Evolutionary conservation across 1,140 invertebrate genomes (phyloP).

Genomic region (Zaprionus capensis): DNA sequence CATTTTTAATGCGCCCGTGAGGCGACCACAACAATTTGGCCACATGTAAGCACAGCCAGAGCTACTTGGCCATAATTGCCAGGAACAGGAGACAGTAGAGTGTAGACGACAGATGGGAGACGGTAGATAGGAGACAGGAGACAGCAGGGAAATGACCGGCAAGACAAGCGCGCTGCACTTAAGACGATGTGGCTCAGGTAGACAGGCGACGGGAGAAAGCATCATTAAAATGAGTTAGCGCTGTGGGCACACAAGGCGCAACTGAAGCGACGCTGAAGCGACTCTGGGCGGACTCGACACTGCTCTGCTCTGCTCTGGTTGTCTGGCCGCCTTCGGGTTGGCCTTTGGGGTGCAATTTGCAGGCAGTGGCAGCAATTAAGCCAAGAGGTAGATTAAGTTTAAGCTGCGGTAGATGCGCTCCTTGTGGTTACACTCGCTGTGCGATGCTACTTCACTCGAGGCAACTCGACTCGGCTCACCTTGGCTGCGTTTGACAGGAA

Average conservation of each 20-base stretch:
- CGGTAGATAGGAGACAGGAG: background rate
- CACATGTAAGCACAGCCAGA: constrained; percentile 73
- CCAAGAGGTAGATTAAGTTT: constrained; percentile 77
- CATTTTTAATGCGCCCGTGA: constrained; percentile 79
- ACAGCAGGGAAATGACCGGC: constrained; percentile 19
- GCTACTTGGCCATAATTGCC: constrained; percentile 79
- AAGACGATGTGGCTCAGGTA: constrained; percentile 46
- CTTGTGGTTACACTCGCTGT: constrained; percentile 22
- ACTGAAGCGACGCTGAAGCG: constrained; percentile 8
- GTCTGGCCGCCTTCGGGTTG: constrained; percentile 34
- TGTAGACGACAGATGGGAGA: background rate
- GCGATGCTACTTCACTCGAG: background rate
- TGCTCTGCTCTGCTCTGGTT: constrained; percentile 29
- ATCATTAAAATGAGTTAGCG: constrained; percentile 81
- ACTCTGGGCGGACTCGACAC: background rate
- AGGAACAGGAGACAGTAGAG: constrained; percentile 35
- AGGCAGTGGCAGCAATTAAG: constrained; percentile 80
- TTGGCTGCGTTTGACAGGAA: constrained; percentile 35
- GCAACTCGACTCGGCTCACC: constrained; percentile 12
- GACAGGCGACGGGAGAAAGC: constrained; percentile 27
- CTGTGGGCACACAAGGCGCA: constrained; percentile 46
- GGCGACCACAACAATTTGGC: constrained; percentile 79
- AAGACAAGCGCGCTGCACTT: constrained; percentile 68
- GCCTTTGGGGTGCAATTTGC: constrained; percentile 81
- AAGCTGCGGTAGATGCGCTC: constrained; percentile 57